phyloP scores from a whole-genome alignment of 1,140 invertebrate species.

The Chymomyza costata region DNA sequence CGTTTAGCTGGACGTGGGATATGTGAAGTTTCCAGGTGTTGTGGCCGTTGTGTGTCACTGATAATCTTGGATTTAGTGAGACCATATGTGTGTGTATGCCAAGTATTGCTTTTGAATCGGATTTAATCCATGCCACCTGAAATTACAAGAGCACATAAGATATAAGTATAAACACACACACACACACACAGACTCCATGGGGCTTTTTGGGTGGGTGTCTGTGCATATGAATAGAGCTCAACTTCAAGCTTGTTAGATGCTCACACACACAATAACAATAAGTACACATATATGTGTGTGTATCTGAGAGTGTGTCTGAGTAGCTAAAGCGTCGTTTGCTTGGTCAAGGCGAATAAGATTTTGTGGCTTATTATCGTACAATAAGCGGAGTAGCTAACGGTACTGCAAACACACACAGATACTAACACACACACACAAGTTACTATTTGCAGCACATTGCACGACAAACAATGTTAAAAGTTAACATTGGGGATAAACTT shows the following conservation, averaged over 20 bases:
- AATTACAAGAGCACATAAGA: constrained; percentile 56
- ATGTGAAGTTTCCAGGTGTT: constrained; percentile 94
- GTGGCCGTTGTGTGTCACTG: constrained; percentile 92
- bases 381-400: too few relatives aligned
- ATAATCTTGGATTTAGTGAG: constrained; percentile 87
- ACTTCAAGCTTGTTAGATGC: constrained; percentile 11
- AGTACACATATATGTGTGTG: constrained; percentile 6
- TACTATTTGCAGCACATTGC: too few relatives aligned
- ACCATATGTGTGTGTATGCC: constrained; percentile 94
- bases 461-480: too few relatives aligned
- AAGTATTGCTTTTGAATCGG: constrained; percentile 90
- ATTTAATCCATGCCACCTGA: constrained; percentile 94
- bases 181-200: neutral
- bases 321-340: neutral
- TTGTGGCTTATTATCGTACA: constrained; percentile 25
- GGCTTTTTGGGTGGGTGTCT: constrained; percentile 1
- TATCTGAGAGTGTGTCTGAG: neutral
- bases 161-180: constrained; percentile 2
- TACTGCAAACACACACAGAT: too few relatives aligned
- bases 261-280: constrained; percentile 8
- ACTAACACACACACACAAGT: too few relatives aligned
- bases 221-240: constrained; percentile 2
- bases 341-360: constrained; percentile 19
- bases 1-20: constrained; percentile 90
- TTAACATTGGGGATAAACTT: too few relatives aligned